Evolutionary conservation across 2,113 vertebrate genomes (phyloP).

Genomic region (Elanus axillaris): DNA sequence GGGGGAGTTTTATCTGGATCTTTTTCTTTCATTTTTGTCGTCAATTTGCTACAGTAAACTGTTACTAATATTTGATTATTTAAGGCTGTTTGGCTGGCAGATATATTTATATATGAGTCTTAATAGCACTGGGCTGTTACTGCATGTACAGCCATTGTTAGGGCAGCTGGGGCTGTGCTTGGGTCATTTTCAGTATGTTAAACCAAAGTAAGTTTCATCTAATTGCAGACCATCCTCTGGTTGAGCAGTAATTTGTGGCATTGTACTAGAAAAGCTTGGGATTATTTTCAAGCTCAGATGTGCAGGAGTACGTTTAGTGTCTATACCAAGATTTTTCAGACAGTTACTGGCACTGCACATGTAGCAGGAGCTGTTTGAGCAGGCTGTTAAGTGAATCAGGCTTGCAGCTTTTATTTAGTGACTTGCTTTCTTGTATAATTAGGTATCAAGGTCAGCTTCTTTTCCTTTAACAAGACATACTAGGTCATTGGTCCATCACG

Average conservation of each 20-base stretch:
- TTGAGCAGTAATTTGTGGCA: neutral
- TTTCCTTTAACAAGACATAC: neutral
- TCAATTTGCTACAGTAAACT: neutral
- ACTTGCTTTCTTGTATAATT: neutral
- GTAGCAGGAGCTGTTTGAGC: neutral
- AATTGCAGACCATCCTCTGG: neutral
- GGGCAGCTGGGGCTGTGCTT: neutral
- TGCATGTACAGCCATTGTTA: fast-evolving
- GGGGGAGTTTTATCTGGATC: neutral
- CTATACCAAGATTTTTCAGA: fast-evolving
- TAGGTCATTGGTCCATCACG: fast-evolving
- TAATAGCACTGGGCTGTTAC: neutral
- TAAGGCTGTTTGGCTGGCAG: neutral
- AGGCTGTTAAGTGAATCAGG: neutral
- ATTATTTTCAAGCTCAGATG: neutral
- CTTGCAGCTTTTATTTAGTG: fast-evolving
- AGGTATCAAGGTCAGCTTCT: neutral
- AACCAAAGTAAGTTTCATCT: neutral
- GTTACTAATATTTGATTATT: neutral
- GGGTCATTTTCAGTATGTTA: neutral
- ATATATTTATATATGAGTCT: neutral
- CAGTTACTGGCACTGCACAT: fast-evolving
- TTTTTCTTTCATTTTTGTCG: neutral
- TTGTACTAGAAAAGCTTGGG: fast-evolving
- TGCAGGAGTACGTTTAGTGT: neutral